A percentile compares a stretch with the other conserved stretches of the same genome.
Evolutionary conservation across 2,888 invertebrate species (phyloP).

Genomic region (Norana najaformis): DNA sequence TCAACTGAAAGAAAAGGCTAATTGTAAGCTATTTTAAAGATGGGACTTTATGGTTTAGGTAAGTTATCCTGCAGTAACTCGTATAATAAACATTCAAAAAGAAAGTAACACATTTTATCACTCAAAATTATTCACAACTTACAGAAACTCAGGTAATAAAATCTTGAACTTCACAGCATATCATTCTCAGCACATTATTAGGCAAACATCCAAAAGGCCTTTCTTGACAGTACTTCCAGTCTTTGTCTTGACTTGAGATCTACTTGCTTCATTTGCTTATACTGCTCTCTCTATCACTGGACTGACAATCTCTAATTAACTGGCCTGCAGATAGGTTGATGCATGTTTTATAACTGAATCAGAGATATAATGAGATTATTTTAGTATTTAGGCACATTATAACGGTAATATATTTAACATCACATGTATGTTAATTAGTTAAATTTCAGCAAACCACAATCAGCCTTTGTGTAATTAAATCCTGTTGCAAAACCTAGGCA

Average conservation of each 20-base stretch:
- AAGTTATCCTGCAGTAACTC: not conserved
- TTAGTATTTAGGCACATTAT: not conserved
- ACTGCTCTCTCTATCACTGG: not conserved
- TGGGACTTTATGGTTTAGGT: not conserved
- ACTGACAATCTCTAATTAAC: not conserved
- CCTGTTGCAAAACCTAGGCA: not conserved
- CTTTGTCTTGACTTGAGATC: not conserved
- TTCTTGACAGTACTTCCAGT: not conserved
- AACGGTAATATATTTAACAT: not conserved
- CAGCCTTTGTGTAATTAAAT: not conserved
- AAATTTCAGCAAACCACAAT: not conserved
- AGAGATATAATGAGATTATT: not conserved
- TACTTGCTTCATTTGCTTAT: not conserved
- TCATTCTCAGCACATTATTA: not conserved
- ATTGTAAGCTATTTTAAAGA: not conserved
- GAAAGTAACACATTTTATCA: not conserved
- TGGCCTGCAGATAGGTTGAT: not conserved
- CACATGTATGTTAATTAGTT: not conserved
- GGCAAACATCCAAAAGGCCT: not conserved
- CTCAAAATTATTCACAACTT: not conserved
- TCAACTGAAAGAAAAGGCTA: not conserved
- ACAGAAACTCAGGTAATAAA: not conserved
- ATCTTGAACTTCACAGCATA: not conserved
- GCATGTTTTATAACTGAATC: not conserved
- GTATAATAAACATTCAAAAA: too few relatives aligned